These are phyloP conservation scores for Spinus olivaceus DNA, from an alignment of 2,797 vertebrate species.

Conservation along the genomic window DNA sequence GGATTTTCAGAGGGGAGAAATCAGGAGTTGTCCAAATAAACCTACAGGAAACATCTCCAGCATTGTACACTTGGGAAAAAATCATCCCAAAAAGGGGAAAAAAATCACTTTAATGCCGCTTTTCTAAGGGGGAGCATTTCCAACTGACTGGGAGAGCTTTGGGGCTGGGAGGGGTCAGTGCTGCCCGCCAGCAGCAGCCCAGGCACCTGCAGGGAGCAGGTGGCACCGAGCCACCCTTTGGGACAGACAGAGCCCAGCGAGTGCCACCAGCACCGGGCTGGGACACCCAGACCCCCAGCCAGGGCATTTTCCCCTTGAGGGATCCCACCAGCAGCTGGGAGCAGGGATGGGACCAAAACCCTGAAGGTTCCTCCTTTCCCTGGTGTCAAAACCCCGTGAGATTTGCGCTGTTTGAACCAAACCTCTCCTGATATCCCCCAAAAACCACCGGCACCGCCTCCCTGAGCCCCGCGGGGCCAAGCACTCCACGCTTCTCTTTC, in stretches of 20 bases:
- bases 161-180: not conserved
- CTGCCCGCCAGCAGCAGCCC: not conserved
- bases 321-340: not conserved
- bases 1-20: not conserved
- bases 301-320: accelerated
- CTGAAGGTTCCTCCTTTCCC: not conserved
- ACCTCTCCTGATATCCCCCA: not conserved
- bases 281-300: not conserved
- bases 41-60: not conserved
- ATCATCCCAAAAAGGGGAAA: not conserved
- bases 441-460: not conserved
- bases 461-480: not conserved
- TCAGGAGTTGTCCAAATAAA: not conserved
- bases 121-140: not conserved
- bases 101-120: no score
- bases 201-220: not conserved
- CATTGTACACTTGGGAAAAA: accelerated
- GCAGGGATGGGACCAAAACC: not conserved
- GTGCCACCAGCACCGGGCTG: not conserved
- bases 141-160: accelerated
- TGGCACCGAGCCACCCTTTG: accelerated
- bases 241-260: not conserved
- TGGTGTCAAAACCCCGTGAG: accelerated
- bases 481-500: slow-evolving; percentile 5
- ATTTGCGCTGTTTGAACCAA: accelerated